Conservation (phyloP, 2,888 invertebrate species). For the Diarsia rubi region DNA sequence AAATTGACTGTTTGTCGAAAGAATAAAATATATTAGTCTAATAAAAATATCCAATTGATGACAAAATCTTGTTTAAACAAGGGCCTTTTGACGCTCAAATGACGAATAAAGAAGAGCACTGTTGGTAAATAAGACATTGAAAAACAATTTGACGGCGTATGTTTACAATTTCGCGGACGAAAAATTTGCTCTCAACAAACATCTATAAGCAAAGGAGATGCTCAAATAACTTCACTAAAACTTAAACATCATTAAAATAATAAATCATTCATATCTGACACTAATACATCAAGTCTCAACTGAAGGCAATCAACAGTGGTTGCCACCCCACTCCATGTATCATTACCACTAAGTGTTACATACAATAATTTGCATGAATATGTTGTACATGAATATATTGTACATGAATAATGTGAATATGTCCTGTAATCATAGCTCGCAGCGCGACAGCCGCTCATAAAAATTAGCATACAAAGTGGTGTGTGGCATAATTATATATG, state of each 20-base stretch:
- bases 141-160: not conserved
- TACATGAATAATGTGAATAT: conserved; percentile 44
- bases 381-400: conserved; percentile 8
- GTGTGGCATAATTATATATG: conserved; percentile 11
- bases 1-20: not conserved
- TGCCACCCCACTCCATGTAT: conserved; percentile 9
- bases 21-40: too few species aligned
- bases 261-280: not conserved
- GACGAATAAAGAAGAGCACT: not conserved
- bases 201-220: not conserved
- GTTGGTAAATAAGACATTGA: not conserved
- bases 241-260: not conserved
- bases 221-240: not conserved
- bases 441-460: conserved; percentile 36
- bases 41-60: too few species aligned
- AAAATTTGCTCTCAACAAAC: not conserved
- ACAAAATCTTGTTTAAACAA: not conserved
- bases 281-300: not conserved
- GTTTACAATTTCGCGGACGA: not conserved
- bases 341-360: conserved; percentile 5
- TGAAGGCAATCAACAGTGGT: not conserved
- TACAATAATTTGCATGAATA: conserved; percentile 57
- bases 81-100: not conserved
- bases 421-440: conserved; percentile 41
- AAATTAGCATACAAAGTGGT: conserved; percentile 54